Percentiles rank a stretch among this genome's conserved stretches.
These are phyloP conservation scores for Serilophus lunatus DNA, from an alignment of 2,113 vertebrate species.

Conservation along the genomic window DNA sequence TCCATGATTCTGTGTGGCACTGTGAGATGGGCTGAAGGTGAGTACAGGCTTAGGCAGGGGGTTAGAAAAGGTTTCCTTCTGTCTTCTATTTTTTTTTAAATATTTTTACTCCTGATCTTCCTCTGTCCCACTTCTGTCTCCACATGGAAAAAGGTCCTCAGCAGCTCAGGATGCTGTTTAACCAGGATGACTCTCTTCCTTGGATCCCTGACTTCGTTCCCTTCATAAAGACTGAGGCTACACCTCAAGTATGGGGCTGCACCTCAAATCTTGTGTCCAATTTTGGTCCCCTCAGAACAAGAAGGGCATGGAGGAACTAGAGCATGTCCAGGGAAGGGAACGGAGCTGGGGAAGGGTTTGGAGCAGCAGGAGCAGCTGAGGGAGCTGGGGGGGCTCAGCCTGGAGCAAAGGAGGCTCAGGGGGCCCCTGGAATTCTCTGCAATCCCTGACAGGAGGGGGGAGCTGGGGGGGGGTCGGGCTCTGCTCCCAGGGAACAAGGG, in stretches of 20 bases:
- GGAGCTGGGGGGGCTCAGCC: no score
- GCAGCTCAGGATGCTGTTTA: background rate
- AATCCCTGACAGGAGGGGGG: no score
- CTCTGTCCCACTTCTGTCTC: background rate
- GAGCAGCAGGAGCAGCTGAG: no score
- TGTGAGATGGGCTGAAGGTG: background rate
- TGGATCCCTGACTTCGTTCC: background rate
- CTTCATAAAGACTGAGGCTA: background rate
- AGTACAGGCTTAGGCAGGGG: background rate
- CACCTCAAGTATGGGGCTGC: background rate
- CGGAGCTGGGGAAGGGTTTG: rapidly evolving
- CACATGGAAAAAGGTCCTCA: background rate
- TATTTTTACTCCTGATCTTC: background rate
- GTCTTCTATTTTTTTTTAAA: background rate
- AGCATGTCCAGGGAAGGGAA: rapidly evolving
- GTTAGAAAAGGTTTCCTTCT: background rate
- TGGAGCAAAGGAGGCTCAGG: no score
- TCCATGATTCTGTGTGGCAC: background rate
- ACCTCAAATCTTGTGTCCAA: background rate
- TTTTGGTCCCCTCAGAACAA: background rate
- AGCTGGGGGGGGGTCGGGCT: no score
- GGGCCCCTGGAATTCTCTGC: no score
- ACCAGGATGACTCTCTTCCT: background rate
- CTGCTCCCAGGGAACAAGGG: background rate
- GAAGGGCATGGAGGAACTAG: background rate